These are phyloP conservation scores for Megaustenia siamemsis DNA, from an alignment of 2,888 invertebrate species.

Conservation along the genomic window DNA sequence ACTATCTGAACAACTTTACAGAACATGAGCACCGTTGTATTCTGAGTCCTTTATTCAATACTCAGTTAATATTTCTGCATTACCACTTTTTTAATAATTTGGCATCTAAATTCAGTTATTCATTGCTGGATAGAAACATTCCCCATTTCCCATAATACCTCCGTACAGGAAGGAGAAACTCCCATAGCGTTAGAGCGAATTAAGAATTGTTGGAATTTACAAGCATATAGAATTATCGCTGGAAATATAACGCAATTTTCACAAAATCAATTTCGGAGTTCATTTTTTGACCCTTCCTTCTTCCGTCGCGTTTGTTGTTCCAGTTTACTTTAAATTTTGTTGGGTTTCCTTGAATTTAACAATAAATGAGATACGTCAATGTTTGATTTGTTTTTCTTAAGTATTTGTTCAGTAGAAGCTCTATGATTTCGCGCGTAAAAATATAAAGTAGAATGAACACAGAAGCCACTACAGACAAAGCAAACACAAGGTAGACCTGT, in stretches of 20 bases:
- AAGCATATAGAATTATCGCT: neutral
- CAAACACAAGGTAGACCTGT: no score
- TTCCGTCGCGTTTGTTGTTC: neutral
- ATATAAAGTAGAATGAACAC: neutral
- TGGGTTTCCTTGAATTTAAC: neutral
- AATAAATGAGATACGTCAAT: neutral
- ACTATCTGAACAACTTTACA: neutral
- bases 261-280: neutral
- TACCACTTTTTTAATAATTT: neutral
- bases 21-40: neutral
- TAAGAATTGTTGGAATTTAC: neutral
- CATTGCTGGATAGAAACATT: neutral
- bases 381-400: neutral
- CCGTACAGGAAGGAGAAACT: conserved; percentile 13
- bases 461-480: no score
- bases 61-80: neutral
- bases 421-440: neutral
- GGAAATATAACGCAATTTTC: neutral
- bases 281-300: neutral
- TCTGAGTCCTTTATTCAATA: neutral
- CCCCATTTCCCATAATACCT: neutral
- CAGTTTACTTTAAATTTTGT: no score
- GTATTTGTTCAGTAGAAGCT: neutral
- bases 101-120: conserved; percentile 2
- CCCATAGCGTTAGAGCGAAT: neutral